Evolutionary conservation across 2,797 vertebrate species (phyloP).

Genomic region (Phataginus tetradactyla): DNA sequence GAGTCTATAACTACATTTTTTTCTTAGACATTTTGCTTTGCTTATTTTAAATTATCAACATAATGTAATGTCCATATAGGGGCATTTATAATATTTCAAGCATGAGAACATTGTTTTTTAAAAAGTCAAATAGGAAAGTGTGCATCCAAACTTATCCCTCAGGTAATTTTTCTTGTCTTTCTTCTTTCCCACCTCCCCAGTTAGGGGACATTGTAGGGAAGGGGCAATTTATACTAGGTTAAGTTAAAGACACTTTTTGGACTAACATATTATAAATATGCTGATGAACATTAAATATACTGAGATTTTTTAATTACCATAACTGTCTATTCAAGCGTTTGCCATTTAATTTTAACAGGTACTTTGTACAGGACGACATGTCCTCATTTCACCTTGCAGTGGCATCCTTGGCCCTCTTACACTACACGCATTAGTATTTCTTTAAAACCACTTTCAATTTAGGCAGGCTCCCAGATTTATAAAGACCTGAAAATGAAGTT

Average conservation of each 20-base stretch:
- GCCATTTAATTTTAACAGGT: background rate
- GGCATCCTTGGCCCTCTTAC: conserved; percentile 28
- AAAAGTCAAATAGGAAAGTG: background rate
- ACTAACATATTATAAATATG: background rate
- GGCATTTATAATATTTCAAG: background rate
- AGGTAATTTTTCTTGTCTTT: background rate
- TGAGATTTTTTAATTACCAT: conserved; percentile 18
- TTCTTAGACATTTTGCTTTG: background rate
- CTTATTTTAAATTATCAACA: conserved; percentile 44
- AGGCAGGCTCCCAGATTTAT: conserved; percentile 33
- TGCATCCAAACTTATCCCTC: background rate
- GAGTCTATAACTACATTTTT: background rate
- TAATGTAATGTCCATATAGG: background rate
- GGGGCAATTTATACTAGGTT: background rate
- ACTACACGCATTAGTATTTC: conserved; percentile 21
- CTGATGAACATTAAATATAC: background rate
- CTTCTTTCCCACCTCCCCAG: background rate
- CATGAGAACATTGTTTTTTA: conserved; percentile 1
- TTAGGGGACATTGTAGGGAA: background rate
- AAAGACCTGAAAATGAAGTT: conserved; percentile 51
- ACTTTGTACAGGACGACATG: background rate
- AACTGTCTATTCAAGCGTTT: background rate
- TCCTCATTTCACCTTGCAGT: conserved; percentile 39
- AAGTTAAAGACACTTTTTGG: background rate
- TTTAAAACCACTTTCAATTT: conserved; percentile 45